Evolutionary conservation across 2,113 vertebrate species (phyloP).

Genomic region (Zosterops borbonicus): DNA sequence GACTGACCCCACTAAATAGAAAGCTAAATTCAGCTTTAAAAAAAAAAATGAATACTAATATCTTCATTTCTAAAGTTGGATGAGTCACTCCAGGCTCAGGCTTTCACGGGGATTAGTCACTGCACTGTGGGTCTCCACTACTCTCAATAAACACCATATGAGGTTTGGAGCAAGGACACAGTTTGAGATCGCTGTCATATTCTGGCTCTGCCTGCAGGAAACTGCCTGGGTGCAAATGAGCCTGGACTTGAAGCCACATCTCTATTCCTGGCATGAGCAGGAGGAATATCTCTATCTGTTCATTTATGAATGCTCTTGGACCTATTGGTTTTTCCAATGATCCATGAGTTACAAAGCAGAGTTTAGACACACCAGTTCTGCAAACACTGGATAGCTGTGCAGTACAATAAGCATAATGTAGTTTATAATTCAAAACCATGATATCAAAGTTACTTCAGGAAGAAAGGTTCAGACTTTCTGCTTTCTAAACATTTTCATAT

Average conservation of each 20-base stretch:
- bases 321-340: background rate
- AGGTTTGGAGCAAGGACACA: background rate
- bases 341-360: background rate
- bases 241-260: background rate
- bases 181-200: rapidly evolving
- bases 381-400: background rate
- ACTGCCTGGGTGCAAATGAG: background rate
- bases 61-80: background rate
- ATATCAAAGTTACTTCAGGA: background rate
- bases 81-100: background rate
- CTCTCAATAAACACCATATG: background rate
- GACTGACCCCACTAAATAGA: background rate
- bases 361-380: background rate
- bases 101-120: background rate
- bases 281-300: background rate
- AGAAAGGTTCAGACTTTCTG: background rate
- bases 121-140: background rate
- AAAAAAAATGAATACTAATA: background rate
- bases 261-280: background rate
- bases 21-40: background rate
- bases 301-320: rapidly evolving
- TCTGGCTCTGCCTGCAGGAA: background rate
- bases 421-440: background rate
- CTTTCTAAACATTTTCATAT: background rate
- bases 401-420: background rate